Evolutionary conservation across 2,888 invertebrate genomes (phyloP).

Genomic region (Tetragonisca angustula): DNA sequence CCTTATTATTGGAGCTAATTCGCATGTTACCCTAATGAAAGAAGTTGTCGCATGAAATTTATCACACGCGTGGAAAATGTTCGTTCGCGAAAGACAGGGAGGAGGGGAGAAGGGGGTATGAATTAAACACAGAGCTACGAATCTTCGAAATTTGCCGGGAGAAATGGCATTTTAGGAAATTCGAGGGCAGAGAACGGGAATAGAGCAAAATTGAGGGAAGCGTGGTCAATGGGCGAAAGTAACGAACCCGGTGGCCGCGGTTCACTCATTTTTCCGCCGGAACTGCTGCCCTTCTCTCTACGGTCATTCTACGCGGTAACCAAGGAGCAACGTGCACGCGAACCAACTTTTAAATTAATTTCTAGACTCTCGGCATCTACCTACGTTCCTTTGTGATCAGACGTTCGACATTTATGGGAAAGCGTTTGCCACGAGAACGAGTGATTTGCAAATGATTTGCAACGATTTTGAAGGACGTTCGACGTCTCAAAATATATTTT

Average conservation of each 20-base stretch:
- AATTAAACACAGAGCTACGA: neutral
- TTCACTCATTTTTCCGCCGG: conserved; percentile 14
- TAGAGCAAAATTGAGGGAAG: conserved; percentile 10
- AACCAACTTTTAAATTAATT: conserved; percentile 37
- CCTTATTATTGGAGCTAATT: too few species aligned
- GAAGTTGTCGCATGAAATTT: too few species aligned
- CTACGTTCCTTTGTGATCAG: neutral
- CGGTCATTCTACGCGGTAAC: neutral
- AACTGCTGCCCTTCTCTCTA: neutral
- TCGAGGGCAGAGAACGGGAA: conserved; percentile 1
- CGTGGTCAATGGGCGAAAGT: conserved; percentile 25
- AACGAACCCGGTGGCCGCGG: conserved; percentile 19
- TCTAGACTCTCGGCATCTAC: neutral
- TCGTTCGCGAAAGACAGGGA: neutral
- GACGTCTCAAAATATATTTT: too few species aligned
- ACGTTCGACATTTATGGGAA: neutral
- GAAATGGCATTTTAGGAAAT: neutral
- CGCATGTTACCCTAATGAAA: too few species aligned
- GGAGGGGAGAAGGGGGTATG: too few species aligned
- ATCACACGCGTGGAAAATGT: too few species aligned
- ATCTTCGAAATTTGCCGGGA: neutral
- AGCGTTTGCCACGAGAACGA: neutral
- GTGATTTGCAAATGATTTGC: neutral
- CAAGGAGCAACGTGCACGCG: neutral
- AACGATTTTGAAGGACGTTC: too few species aligned